A percentile compares a stretch with the other conserved stretches of the same genome.
phyloP scores from a whole-genome alignment of 2,113 vertebrate genomes.

The Cinclus cinclus region DNA sequence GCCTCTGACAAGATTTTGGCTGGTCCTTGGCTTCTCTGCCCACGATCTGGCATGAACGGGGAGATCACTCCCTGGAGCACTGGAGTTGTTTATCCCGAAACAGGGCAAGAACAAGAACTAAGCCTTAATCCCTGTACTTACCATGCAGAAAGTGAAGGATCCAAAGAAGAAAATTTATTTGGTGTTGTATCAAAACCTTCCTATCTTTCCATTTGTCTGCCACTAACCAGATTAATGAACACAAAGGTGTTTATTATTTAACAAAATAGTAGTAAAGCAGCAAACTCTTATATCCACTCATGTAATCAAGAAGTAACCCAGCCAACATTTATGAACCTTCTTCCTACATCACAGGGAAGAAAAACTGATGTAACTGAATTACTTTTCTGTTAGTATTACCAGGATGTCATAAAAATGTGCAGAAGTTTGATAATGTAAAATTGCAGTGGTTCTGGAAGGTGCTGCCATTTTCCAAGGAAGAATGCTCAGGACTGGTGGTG shows the following conservation, averaged over 20 bases:
- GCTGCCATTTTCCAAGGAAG: not conserved
- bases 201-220: not conserved
- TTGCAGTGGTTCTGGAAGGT: not conserved
- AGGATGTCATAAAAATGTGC: not conserved
- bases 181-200: not conserved
- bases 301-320: not conserved
- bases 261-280: not conserved
- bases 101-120: not conserved
- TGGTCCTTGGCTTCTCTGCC: not conserved
- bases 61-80: not conserved
- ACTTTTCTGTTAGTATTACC: not conserved
- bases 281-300: not conserved
- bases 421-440: not conserved
- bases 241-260: not conserved
- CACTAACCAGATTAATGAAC: not conserved
- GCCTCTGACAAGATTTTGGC: not conserved
- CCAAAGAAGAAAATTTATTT: not conserved
- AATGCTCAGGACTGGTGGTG: not conserved
- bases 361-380: not conserved
- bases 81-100: fast-evolving
- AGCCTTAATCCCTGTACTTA: not conserved
- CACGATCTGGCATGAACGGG: fast-evolving
- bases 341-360: not conserved
- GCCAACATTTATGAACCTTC: not conserved
- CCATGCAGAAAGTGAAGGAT: not conserved